phyloP scores from a whole-genome alignment of 2,113 vertebrate species.

The Toxostoma redivivum region DNA sequence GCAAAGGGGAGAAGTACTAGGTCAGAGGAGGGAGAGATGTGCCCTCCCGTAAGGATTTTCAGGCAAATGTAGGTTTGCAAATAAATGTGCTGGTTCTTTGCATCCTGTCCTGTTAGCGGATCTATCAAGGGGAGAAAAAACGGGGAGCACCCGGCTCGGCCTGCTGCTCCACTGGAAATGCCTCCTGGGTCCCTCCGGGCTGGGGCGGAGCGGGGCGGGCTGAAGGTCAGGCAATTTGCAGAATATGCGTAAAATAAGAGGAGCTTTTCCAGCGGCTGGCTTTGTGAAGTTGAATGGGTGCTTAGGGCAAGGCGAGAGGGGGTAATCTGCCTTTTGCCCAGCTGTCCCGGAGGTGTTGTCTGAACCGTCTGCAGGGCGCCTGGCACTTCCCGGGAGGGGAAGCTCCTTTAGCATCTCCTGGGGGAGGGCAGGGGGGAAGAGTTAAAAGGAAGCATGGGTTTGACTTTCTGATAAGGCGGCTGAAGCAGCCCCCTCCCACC shows the following conservation, averaged over 20 bases:
- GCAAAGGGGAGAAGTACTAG: background rate
- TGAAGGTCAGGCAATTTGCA: slow-evolving; percentile 32
- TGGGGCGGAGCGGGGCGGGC: background rate
- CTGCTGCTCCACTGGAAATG: slow-evolving; percentile 52
- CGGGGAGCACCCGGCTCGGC: background rate
- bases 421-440: background rate
- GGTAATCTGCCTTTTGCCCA: background rate
- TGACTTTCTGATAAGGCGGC: slow-evolving; percentile 59
- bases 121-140: background rate
- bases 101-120: background rate
- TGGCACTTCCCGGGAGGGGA: background rate
- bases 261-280: slow-evolving; percentile 12
- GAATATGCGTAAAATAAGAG: slow-evolving; percentile 12
- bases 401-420: background rate
- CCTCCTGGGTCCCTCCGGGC: background rate
- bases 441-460: slow-evolving; percentile 35
- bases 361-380: slow-evolving; percentile 16
- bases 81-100: background rate
- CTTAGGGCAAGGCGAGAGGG: background rate
- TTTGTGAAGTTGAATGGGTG: slow-evolving; percentile 51
- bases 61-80: background rate
- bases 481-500: slow-evolving; percentile 33
- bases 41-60: background rate
- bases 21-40: background rate
- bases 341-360: slow-evolving; percentile 21